phyloP scores from a whole-genome alignment of 2,888 invertebrate genomes.

The Cryptus viduatorius region DNA sequence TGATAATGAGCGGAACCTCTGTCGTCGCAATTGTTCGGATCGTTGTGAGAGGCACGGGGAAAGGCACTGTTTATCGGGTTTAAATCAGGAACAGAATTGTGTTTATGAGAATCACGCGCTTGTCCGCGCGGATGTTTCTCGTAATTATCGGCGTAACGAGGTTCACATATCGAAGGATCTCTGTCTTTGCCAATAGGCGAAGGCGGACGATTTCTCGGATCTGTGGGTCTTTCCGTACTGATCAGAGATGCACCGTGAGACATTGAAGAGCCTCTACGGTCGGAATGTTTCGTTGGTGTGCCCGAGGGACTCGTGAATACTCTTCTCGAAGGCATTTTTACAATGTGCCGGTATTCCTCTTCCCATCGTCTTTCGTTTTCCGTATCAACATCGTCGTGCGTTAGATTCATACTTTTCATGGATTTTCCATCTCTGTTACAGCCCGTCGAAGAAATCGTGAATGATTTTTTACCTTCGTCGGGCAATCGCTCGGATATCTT shows the following conservation, averaged over 20 bases:
- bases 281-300: slow-evolving; percentile 46
- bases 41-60: slow-evolving; percentile 60
- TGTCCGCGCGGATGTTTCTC: slow-evolving; percentile 77
- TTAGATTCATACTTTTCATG: slow-evolving; percentile 42
- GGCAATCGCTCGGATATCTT: slow-evolving; percentile 12
- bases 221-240: slow-evolving; percentile 61
- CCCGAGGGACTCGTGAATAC: slow-evolving; percentile 46
- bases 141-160: slow-evolving; percentile 79
- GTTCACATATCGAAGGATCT: slow-evolving; percentile 63
- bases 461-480: slow-evolving; percentile 39
- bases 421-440: slow-evolving; percentile 61
- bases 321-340: slow-evolving; percentile 72
- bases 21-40: slow-evolving; percentile 54
- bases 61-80: slow-evolving; percentile 66
- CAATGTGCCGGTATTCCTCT: slow-evolving; percentile 79
- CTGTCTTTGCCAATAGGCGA: slow-evolving; percentile 66
- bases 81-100: slow-evolving; percentile 52
- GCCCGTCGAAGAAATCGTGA: neutral
- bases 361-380: slow-evolving; percentile 75
- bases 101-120: slow-evolving; percentile 54
- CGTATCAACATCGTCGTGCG: slow-evolving; percentile 70
- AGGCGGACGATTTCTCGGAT: slow-evolving; percentile 65
- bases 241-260: slow-evolving; percentile 29
- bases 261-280: neutral
- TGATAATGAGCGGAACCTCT: slow-evolving; percentile 45